These are phyloP conservation scores for Ormyrus thymus DNA, from an alignment of 2,888 invertebrate genomes.

Conservation along the genomic window DNA sequence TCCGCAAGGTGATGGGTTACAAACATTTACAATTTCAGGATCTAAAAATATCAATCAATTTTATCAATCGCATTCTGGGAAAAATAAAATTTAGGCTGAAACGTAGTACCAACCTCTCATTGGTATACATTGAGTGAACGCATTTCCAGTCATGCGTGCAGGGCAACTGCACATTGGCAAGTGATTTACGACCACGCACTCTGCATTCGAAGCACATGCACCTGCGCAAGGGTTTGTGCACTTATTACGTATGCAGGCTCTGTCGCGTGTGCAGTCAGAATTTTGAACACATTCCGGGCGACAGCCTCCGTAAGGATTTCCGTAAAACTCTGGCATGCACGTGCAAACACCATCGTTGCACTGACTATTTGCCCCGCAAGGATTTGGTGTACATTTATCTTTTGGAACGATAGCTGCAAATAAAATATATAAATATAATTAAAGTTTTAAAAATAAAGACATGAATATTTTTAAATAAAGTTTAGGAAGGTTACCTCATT, in stretches of 20 bases:
- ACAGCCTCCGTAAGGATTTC: conserved; percentile 77
- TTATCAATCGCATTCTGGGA: too few relatives aligned
- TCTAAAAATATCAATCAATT: conserved; percentile 65
- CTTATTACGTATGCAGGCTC: conserved; percentile 75
- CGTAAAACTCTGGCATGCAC: conserved; percentile 79
- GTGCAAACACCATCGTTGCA: conserved; percentile 80
- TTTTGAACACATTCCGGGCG: conserved; percentile 75
- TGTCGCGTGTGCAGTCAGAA: conserved; percentile 73
- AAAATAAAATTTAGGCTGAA: neutral
- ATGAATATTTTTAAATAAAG: too few relatives aligned
- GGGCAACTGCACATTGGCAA: conserved; percentile 79
- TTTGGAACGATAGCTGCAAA: conserved; percentile 80
- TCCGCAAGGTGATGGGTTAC: conserved; percentile 81
- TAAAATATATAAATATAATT: conserved; percentile 77
- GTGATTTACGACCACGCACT: conserved; percentile 84
- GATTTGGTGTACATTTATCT: conserved; percentile 83
- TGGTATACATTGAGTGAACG: conserved; percentile 81
- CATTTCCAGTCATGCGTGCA: conserved; percentile 83
- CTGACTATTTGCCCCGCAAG: conserved; percentile 83
- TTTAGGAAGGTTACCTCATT: too few relatives aligned
- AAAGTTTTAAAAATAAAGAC: neutral
- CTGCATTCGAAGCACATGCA: conserved; percentile 84
- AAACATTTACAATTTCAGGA: conserved; percentile 71
- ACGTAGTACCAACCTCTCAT: conserved; percentile 67
- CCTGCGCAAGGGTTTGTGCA: conserved; percentile 81